These are phyloP conservation scores for Sylvietta virens DNA, from an alignment of 2,113 vertebrate genomes.

Conservation along the genomic window DNA sequence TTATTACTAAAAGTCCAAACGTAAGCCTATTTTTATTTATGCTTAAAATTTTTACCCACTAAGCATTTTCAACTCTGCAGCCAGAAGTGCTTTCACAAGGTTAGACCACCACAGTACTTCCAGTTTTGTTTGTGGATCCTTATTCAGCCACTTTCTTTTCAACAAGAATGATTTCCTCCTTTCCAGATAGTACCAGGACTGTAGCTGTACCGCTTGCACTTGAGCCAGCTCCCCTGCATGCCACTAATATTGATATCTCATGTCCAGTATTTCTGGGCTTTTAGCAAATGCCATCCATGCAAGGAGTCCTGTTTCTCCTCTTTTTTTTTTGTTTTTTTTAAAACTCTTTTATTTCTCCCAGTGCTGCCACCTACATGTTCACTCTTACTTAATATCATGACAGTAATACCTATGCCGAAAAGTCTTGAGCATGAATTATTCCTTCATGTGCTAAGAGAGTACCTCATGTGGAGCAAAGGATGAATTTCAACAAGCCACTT, in stretches of 20 bases:
- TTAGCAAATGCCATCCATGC: not conserved
- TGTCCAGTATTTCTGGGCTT: not conserved
- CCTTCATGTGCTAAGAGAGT: not conserved
- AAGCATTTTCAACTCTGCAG: slow-evolving; percentile 18
- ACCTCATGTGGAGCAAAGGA: not conserved
- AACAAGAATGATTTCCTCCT: not conserved
- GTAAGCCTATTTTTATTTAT: slow-evolving; percentile 49
- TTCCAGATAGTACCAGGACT: not conserved
- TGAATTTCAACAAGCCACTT: slow-evolving; percentile 15
- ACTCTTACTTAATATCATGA: not conserved
- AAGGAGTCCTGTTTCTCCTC: not conserved
- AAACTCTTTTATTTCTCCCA: not conserved
- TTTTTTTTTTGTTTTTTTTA: not conserved
- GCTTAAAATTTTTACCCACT: slow-evolving; percentile 15
- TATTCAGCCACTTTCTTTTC: not conserved
- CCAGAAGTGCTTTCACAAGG: not conserved
- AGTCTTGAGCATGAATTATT: not conserved
- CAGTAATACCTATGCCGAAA: not conserved
- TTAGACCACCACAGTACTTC: not conserved
- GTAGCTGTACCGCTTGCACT: not conserved
- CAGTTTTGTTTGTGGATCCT: not conserved
- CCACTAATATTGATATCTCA: not conserved
- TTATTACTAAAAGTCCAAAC: slow-evolving; percentile 53
- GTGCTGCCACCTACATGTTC: not conserved
- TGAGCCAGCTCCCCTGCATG: slow-evolving; percentile 14